Base-by-base conservation (phyloP, 2,113 vertebrate genomes). In the Passerina amoena region DNA sequence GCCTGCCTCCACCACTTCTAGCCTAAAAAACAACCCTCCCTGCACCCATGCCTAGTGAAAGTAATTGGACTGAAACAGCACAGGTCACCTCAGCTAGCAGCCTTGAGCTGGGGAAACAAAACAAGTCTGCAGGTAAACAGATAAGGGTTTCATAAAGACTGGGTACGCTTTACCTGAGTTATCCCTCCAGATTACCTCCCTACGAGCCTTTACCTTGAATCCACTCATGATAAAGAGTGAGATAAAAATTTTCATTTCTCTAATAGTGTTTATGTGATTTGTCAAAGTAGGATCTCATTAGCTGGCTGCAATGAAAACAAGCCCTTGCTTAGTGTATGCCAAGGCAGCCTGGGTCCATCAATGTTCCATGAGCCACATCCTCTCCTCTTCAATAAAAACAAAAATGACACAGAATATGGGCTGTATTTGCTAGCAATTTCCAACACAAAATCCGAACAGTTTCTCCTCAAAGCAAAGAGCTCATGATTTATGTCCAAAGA, bases 221-320 rank as follows among this genome's bases (percentile, higher is more conserved):
- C 79, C 84, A 92, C 93, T 93, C 86, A 82, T 95, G 94, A 97
- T 96, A 64, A 96, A 88, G 70, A 89, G 85, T 21, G 38, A 94
- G 97, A 96, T 97, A 97, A 97, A 31, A 91, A 91, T 89, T 75
- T 92, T 96, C 77, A 97, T 97, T 96, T 97, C 90, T 96, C 95
- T 97, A 96, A 96, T 96, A 95, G 96, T 50, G 93, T 85, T 96
- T 95, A 96, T 82, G 65, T 76, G 90, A 93, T 91, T 89, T 63
- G 56, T 72, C 77, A n/a, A 91, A 95, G 92, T 47, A 72, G 84
- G 83, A 94, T 84, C 94, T 96, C 93, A 93, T 93, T 92, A 92
- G 69, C 90, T 44, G n/a, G 68, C 14, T 86, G 82, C 54, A 83
- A 79, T 25, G 51, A 96, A 94, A 95, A 95, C 90, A 96, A 93